Evolutionary conservation across 2,113 vertebrate genomes (phyloP).

Genomic region (human (Homo sapiens)): DNA sequence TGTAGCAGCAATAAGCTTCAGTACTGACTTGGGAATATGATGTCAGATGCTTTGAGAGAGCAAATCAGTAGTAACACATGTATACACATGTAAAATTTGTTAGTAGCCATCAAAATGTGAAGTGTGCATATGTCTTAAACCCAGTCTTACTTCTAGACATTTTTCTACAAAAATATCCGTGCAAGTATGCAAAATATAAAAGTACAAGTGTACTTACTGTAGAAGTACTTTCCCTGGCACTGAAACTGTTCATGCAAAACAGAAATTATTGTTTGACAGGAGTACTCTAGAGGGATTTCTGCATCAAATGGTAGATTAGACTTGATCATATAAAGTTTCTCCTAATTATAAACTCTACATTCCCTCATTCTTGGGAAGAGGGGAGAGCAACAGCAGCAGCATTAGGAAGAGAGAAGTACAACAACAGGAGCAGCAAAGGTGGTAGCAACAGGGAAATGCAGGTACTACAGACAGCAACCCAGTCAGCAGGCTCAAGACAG

Average conservation of each 20-base stretch:
- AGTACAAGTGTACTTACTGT: background rate
- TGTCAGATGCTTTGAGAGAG: background rate
- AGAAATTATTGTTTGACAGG: background rate
- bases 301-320: background rate
- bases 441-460: background rate
- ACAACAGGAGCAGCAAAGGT: background rate
- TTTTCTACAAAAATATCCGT: background rate
- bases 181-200: background rate
- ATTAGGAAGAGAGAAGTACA: background rate
- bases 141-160: background rate
- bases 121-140: background rate
- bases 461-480: background rate
- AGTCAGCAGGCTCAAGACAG: background rate
- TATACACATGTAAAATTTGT: background rate
- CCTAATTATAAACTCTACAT: background rate
- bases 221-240: background rate
- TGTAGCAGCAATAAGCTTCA: background rate
- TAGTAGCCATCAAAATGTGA: background rate
- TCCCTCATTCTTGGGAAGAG: background rate
- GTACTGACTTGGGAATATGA: background rate
- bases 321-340: background rate
- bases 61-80: background rate
- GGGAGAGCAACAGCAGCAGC: background rate
- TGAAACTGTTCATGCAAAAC: background rate
- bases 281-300: background rate